Evolutionary conservation across 2,113 vertebrate genomes (phyloP).

Genomic region (Brevimyrus niger): DNA sequence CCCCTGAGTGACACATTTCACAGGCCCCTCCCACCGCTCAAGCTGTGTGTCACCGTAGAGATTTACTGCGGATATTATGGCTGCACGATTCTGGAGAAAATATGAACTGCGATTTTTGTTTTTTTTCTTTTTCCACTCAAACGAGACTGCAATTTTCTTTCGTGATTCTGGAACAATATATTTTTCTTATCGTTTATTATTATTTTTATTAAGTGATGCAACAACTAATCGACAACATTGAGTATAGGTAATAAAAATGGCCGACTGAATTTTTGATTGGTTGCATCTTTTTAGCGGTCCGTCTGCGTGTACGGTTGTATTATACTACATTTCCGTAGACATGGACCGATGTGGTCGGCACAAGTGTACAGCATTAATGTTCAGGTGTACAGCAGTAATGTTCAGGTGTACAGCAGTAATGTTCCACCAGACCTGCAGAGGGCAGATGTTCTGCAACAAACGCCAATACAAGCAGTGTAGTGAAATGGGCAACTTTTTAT

Average conservation of each 20-base stretch:
- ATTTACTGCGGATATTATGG: not conserved
- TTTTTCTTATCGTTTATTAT: not conserved
- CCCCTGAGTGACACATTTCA: not conserved
- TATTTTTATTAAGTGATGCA: not conserved
- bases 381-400: not conserved
- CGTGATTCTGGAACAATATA: not conserved
- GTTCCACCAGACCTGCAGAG: not conserved
- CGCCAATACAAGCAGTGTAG: not conserved
- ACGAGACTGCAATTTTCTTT: not conserved
- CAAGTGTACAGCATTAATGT: no score
- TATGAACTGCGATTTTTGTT: not conserved
- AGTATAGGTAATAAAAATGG: not conserved
- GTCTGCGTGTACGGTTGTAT: not conserved
- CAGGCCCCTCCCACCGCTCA: not conserved
- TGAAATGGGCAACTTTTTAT: not conserved
- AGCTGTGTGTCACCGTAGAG: not conserved
- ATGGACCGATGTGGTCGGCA: not conserved
- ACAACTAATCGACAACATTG: not conserved
- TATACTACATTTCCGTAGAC: not conserved
- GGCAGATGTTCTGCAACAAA: not conserved
- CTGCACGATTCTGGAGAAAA: not conserved
- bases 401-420: not conserved
- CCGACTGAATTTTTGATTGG: not conserved
- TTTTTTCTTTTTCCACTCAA: not conserved
- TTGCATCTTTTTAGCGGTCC: not conserved